Percentiles rank a stretch among this genome's conserved stretches.
Conservation (phyloP, 2,113 vertebrate species). For the Anguilla rostrata region DNA sequence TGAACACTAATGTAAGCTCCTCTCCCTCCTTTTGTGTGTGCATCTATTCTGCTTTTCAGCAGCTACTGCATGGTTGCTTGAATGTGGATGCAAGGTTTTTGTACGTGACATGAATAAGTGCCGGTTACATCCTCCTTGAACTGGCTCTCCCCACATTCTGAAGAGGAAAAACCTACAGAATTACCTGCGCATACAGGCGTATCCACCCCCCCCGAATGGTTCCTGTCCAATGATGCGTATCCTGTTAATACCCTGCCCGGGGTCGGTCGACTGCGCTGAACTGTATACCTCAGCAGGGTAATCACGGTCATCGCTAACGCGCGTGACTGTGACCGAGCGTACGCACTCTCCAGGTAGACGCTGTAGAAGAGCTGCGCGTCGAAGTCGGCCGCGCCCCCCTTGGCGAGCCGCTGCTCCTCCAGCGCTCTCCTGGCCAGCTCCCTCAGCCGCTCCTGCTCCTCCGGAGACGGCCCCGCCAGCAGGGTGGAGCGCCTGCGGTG, state of each 20-base stretch:
- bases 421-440: conserved; percentile 8
- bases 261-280: not conserved
- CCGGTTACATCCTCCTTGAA: not conserved
- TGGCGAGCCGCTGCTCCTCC: conserved; percentile 17
- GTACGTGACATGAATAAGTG: not conserved
- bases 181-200: too few relatives aligned
- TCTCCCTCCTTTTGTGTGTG: not conserved
- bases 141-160: not conserved
- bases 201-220: too few relatives aligned
- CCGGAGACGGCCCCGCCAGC: not conserved
- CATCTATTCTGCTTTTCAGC: not conserved
- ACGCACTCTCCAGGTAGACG: conserved; percentile 33
- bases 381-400: not conserved
- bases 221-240: not conserved
- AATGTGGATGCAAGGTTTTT: not conserved
- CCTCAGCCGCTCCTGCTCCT: conserved; percentile 22
- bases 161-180: too few relatives aligned
- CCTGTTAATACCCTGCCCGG: not conserved
- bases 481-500: conserved; percentile 22
- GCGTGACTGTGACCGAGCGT: not conserved
- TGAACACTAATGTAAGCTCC: too few relatives aligned
- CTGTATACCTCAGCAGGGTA: too few relatives aligned
- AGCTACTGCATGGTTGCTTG: too few relatives aligned
- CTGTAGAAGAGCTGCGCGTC: conserved; percentile 26
- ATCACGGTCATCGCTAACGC: too few relatives aligned